Base-by-base conservation (phyloP, 2,888 invertebrate species). In the Nemurella pictetii region DNA sequence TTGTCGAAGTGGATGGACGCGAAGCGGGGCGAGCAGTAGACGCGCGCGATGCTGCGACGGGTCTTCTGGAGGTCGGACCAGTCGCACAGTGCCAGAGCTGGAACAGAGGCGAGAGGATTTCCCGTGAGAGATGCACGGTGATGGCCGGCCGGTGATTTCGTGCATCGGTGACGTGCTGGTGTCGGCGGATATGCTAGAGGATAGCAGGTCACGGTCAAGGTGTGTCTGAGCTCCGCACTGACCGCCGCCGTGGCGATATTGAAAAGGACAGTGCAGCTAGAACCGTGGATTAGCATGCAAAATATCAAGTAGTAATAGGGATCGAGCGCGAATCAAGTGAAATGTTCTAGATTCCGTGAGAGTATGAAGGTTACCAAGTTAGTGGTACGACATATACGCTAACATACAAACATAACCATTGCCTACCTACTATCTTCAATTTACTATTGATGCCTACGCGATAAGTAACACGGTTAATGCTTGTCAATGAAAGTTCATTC, bases 21-120 rank as follows among this genome's bases (percentile, higher is more conserved):
- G 87, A 94, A 93, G 86, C 95, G 94, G 0, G 96, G 96, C 0
- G 96, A 95, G 90, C 96, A 96, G 89, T 96, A 96, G 27, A 94
- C 93, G 0, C 96, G 92, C 0, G 96, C 96, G 20, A 97, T 91
- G 89, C 95, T 95, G 32, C 97, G 92, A 3, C 97, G 92, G 0
- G 94, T 94, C 84, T 95, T 94, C 89, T 97, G 97, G 0, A 97
- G 92, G 86, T 94, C 93, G 0, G 96, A 96, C 96, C 96, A 97
- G 89, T 97, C 96, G 90, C 97, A 97, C 28, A 97, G 92, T 0
- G 97, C 97, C 87, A 97, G 91, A 86, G 97, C 97, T 97, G 93
- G 35, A 92, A 92, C 90, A 89, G 89, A 89, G 87, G 86, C 87
- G 86, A 87, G 88, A 87, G 85, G 86, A n/a, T 55, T n/a, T n/a